Evolutionary conservation across 2,888 invertebrate species (phyloP).

Genomic region (Abscondita cerata): DNA sequence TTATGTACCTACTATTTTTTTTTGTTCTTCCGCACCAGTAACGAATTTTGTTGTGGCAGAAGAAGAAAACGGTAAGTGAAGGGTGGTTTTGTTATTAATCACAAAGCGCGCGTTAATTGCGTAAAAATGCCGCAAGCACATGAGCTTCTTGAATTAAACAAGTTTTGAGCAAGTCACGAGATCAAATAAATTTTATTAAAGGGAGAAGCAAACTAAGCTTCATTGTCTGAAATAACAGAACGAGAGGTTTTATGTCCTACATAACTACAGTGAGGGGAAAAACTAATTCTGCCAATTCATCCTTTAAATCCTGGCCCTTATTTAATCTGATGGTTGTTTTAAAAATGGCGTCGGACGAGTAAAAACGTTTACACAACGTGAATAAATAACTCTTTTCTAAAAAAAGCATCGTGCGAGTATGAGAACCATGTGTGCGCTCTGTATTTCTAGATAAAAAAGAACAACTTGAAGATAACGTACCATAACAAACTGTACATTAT

Average conservation of each 20-base stretch:
- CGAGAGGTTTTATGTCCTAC: conserved; percentile 23
- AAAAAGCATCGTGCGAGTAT: conserved; percentile 20
- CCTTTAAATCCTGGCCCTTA: conserved; percentile 19
- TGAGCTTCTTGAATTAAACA: conserved; percentile 30
- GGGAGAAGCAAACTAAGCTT: conserved; percentile 20
- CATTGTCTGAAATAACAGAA: conserved; percentile 29
- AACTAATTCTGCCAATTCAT: conserved; percentile 30
- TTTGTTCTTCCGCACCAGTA: too few species aligned
- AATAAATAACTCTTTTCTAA: conserved; percentile 23
- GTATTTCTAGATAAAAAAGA: conserved; percentile 24
- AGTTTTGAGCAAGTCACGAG: conserved; percentile 31
- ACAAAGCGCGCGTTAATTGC: conserved; percentile 21
- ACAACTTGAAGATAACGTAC: conserved; percentile 16
- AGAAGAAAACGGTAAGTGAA: conserved; percentile 2
- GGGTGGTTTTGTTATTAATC: conserved; percentile 12
- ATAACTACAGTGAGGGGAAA: conserved; percentile 19
- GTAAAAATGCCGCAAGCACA: conserved; percentile 22
- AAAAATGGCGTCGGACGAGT: too few species aligned
- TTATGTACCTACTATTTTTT: neutral
- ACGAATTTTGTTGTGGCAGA: neutral
- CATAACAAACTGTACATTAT: conserved; percentile 9
- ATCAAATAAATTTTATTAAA: conserved; percentile 25
- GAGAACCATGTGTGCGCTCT: conserved; percentile 20
- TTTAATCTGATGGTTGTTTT: conserved; percentile 15
- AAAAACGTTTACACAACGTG: conserved; percentile 24